Evolutionary conservation across 2,113 vertebrate genomes (phyloP), one percentile per base, ranked within the genome.

Genomic region (Conger conger): DNA sequence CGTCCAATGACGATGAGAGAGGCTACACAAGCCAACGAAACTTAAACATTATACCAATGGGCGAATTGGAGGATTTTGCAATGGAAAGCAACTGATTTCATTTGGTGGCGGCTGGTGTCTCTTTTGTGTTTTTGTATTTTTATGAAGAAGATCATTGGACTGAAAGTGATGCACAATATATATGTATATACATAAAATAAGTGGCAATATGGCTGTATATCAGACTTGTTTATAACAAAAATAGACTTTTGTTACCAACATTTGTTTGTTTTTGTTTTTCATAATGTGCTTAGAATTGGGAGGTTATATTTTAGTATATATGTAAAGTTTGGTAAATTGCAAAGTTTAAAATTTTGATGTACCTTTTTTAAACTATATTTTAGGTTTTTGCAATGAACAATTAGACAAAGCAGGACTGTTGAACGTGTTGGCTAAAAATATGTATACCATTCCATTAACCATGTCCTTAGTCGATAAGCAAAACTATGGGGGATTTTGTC

Each of bases 11-110:
- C 83, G 94, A 93, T 86, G 92, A 83, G 83, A 94, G 94, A 80
- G 88, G 88, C 4, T 0, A 0, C 0, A 86, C 35, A 37, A 87
- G 88, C 80, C 77, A 87, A 57, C 90, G 91, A 60, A 91, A 86
- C 81, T 90, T 93, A 35, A 92, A 93, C 86, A 96, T 97, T 86
- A 96, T 96, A 89, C 91, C 95, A 5, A 96, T 96, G 84, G 90
- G 95, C 0, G 94, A 97, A 88, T 92, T 98, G 89, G 97, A 97
- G 81, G 97, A 99, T 92, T 97, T 98, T 90, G 95, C 93, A 85
- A 94, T 96, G 84, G 98, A 99, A 91, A 94, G 87, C 88, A 63
- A 89, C 87, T 89, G 93, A 81, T 76, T 16, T n/a, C 23, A 94
- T 84, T n/a, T 94, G 89, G 87, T 92, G 86, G 91, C 0, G 87